Evolutionary conservation across 2,888 invertebrate genomes (phyloP).

Genomic region (Andrena marginata): DNA sequence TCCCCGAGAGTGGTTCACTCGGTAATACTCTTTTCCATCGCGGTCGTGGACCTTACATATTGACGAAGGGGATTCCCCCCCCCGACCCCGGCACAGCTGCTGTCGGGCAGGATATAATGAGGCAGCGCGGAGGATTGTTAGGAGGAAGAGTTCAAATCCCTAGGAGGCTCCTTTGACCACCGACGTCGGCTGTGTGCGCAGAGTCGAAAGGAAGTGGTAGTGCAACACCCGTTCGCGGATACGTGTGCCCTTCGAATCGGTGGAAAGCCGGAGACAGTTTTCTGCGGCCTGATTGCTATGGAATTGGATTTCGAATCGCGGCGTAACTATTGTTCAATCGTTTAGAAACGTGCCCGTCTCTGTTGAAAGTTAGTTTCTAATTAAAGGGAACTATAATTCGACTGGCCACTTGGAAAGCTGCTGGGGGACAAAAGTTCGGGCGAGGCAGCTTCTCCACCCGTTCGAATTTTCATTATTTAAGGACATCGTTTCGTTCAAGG

Average conservation of each 20-base stretch:
- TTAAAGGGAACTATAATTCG: background rate
- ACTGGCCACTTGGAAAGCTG: background rate
- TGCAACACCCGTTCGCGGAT: background rate
- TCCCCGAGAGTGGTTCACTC: conserved; percentile 40
- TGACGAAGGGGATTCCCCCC: conserved; percentile 50
- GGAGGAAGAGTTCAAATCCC: background rate
- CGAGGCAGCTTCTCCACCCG: background rate
- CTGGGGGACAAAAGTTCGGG: background rate
- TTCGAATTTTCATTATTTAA: conserved; percentile 17
- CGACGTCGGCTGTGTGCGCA: conserved; percentile 1
- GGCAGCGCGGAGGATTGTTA: background rate
- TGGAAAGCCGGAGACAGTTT: background rate
- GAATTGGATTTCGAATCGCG: conserved; percentile 12
- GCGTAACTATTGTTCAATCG: conserved; percentile 1
- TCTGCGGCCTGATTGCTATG: background rate
- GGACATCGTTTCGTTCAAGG: background rate
- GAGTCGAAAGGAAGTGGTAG: background rate
- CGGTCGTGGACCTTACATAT: conserved; percentile 23
- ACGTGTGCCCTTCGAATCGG: too few relatives aligned
- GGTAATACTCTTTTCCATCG: conserved; percentile 46
- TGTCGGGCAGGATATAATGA: conserved; percentile 14
- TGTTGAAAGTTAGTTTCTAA: background rate
- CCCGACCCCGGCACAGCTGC: background rate
- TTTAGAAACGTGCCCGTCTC: background rate
- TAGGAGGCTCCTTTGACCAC: conserved; percentile 18